Evolutionary conservation across 2,797 vertebrate genomes (phyloP), one percentile per base, ranked within the genome.

Genomic region (Melanotaenia nigrans): DNA sequence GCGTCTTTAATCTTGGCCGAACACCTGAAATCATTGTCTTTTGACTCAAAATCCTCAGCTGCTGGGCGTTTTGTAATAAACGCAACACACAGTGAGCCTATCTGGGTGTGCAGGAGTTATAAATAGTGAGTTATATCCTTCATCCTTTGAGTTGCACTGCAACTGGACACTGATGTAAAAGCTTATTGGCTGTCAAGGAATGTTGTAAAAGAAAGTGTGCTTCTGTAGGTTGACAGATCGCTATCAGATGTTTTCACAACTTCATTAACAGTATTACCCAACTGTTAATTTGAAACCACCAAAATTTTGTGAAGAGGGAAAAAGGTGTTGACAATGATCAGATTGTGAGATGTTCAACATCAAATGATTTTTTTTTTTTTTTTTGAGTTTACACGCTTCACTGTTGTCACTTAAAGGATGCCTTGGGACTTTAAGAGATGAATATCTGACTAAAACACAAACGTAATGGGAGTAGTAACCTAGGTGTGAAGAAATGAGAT

Each of bases 111-210:
- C 32, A 5, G 40, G 33, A 79, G 76, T 72, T 85, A 78, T 73
- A 71, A 85, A 83, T 69, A 82, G 70, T 60, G 59, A 63, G 76
- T 62, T 55, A 60, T 55, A 75, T 70, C 76, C 73, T 51, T 60
- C 72, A 28, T 40, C 49, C 62, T 65, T 16, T 28, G 55, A 68
- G 59, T 56, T 35, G 58, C 14, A 1, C 11, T 54, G 88, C 81
- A 90, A 89, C 86, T 58, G 64, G 80, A 88, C 78, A 67, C 89
- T 51, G 70, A 72, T 45, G 55, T 80, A 71, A 85, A 89, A 81
- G 49, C 65, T 72, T 18, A 33, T 71, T n/a, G 64, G 36, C 60
- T 68, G 75, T 68, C 57, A 65, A 79, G 85, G 51, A 79, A 77
- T 75, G 76, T 25, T 68, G 69, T 88, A 77, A 85, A 89, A 86